Percentiles rank a stretch among this genome's conserved stretches.
Conservation (phyloP, 1,140 invertebrate genomes). For the Drosophila grimshawi region DNA sequence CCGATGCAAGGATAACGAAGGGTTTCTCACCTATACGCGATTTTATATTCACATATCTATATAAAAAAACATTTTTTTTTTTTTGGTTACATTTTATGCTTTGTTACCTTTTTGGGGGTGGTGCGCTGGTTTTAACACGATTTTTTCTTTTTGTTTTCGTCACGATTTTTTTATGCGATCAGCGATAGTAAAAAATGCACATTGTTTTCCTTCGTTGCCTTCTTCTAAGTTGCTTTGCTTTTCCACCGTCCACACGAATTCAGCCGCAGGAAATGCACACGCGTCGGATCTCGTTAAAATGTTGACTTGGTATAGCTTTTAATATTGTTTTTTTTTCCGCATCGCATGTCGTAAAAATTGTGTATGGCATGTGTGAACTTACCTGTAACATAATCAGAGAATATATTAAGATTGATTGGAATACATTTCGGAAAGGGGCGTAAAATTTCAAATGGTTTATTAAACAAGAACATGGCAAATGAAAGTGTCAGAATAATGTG, state of each 20-base stretch:
- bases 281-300: constrained; percentile 71
- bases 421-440: constrained; percentile 15
- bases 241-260: constrained; percentile 19
- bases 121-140: constrained; percentile 26
- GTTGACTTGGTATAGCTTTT: constrained; percentile 36
- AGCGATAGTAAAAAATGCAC: constrained; percentile 61
- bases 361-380: constrained; percentile 65
- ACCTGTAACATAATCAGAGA: constrained; percentile 66
- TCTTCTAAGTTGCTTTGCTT: constrained; percentile 1
- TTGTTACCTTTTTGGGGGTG: constrained; percentile 36
- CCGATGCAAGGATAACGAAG: constrained; percentile 1
- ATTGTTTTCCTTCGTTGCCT: constrained; percentile 39
- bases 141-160: constrained; percentile 61
- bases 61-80: not conserved
- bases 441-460: constrained; percentile 11
- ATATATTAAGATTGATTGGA: constrained; percentile 63
- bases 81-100: constrained; percentile 59
- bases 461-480: constrained; percentile 1
- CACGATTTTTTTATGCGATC: constrained; percentile 61
- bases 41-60: not conserved
- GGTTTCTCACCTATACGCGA: constrained; percentile 9
- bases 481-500: not conserved
- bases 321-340: constrained; percentile 25
- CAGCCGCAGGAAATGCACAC: constrained; percentile 71
- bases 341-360: constrained; percentile 29